Base-by-base conservation (phyloP, 2,888 invertebrate species). In the Heteropelma amictum region DNA sequence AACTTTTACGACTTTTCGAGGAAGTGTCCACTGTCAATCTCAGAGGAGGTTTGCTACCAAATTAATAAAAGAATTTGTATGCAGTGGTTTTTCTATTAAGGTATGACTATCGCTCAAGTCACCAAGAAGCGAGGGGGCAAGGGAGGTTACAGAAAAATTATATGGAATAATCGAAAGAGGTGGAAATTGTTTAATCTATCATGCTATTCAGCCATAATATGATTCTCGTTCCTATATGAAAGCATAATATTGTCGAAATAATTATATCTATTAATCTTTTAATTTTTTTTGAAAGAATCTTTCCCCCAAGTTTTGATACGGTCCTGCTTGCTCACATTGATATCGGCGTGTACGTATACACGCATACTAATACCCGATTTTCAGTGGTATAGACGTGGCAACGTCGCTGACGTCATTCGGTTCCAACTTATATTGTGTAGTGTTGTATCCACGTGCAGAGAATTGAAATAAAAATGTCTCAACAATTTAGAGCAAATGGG, bases 401-500 rank as follows among this genome's bases (percentile, higher is more conserved):
- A 54, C 54, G 38, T 38, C 54, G 54, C 35, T 21, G 54, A 54
- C 35, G 35, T 12, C 35, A 51, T 51, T 28, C 17, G 10, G 14
- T 30, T 23, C n/a, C 3, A 8, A 5, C n/a, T n/a, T 7, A 21
- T 8, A 21, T 7, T 7, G 14, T 40, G 47, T 3, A 23, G 10
- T 0, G 21, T 21, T 23, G 10, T 47, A 23, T 42, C 42, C 3
- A 10, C 17, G 19, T 33, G 14, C 1, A 53, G 8, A 21, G 35
- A 35, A 23, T 10, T n/a, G n/a, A n/a, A n/a, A n/a, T n/a, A n/a
- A 54, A 54, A 54, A 54, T 33, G 54, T 14, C 54, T 35, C 54
- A 54, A 54, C 54, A 54, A 54, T 54, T 54, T 54, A 33, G 35
- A 54, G 54, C 54, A 54, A 54, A 54, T 54, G 54, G 54, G 12